phyloP scores from a whole-genome alignment of 2,797 vertebrate genomes.

The Cuniculus paca region DNA sequence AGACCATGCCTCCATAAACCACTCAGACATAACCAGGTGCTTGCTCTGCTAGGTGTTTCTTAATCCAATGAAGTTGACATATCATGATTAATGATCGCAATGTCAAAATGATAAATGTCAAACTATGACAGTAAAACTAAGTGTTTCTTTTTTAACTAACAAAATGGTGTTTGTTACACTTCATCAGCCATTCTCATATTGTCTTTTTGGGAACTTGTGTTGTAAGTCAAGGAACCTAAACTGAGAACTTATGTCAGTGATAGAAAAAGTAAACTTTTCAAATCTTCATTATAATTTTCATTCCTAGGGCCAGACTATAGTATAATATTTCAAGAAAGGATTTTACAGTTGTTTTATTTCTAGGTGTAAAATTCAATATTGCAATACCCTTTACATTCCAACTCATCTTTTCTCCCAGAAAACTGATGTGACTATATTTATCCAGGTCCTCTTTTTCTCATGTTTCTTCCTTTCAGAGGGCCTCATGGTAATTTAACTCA shows the following conservation, averaged over 20 bases:
- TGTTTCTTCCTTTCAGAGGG: neutral
- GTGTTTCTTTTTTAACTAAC: neutral
- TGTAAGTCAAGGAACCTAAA: neutral
- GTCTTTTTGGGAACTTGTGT: neutral
- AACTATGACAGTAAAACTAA: neutral
- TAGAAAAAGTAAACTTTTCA: neutral
- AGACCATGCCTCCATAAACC: neutral
- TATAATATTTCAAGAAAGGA: neutral
- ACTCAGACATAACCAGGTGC: neutral
- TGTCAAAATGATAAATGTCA: neutral
- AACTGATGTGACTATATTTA: neutral
- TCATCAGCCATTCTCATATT: neutral
- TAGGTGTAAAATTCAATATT: neutral
- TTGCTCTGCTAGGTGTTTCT: neutral
- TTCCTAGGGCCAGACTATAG: neutral
- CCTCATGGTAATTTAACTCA: slow-evolving; percentile 7
- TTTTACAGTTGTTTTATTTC: neutral
- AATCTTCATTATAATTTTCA: neutral
- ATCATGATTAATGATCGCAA: neutral
- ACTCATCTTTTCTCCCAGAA: neutral
- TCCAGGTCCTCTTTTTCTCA: neutral
- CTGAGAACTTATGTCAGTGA: neutral
- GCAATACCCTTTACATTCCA: neutral
- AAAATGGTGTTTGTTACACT: neutral
- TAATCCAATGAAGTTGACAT: neutral